Evolutionary conservation across 2,113 vertebrate species (phyloP).

Genomic region (Murina feae): DNA sequence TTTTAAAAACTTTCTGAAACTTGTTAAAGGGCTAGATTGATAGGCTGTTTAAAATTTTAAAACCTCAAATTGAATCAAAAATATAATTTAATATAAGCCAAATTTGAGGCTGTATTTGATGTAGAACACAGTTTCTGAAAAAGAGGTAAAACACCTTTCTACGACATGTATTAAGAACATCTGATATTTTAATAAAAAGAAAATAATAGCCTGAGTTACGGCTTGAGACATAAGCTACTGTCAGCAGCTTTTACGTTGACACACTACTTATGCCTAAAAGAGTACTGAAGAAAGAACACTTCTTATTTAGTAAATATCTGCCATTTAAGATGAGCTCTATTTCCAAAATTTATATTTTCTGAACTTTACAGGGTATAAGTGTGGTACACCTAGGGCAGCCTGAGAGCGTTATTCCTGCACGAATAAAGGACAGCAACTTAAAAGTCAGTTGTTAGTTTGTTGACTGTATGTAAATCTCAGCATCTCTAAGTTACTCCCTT

Average conservation of each 20-base stretch:
- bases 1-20: conserved; percentile 10
- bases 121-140: not conserved
- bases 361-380: not conserved
- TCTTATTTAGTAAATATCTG: not conserved
- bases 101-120: not conserved
- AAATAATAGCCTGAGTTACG: not conserved
- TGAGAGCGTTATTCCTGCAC: not conserved
- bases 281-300: not conserved
- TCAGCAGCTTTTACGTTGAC: not conserved
- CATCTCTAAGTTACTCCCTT: not conserved
- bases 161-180: not conserved
- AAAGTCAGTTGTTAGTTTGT: not conserved
- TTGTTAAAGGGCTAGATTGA: not conserved
- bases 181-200: not conserved
- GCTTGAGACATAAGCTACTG: not conserved
- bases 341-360: not conserved
- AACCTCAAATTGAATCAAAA: not conserved
- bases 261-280: not conserved
- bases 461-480: not conserved
- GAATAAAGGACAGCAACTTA: not conserved
- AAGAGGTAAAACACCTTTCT: not conserved
- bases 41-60: not conserved
- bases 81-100: not conserved
- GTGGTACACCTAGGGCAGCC: not conserved
- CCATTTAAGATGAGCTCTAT: not conserved